These are phyloP conservation scores for Eilema caniola DNA, from an alignment of 2,888 invertebrate genomes.

Conservation along the genomic window DNA sequence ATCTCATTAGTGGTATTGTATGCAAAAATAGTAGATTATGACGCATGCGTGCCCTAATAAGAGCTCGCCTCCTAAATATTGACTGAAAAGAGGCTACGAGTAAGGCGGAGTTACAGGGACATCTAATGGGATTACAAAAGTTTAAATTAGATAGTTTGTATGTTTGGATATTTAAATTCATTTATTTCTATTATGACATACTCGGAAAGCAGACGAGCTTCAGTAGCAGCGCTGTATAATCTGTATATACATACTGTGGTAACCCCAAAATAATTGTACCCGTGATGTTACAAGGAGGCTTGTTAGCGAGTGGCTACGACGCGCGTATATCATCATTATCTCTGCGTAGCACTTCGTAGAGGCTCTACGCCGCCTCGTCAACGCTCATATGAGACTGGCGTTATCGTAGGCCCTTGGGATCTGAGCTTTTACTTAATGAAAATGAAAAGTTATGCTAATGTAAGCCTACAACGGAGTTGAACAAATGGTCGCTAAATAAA, in stretches of 20 bases:
- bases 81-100: too few relatives aligned
- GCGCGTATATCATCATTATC: constrained; percentile 25
- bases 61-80: not conserved
- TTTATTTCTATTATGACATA: not conserved
- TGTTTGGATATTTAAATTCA: not conserved
- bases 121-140: too few relatives aligned
- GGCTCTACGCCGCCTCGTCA: constrained; percentile 29
- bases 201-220: not conserved
- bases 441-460: constrained; percentile 21
- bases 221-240: not conserved
- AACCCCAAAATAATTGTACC: not conserved
- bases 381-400: constrained; percentile 14
- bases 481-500: not conserved
- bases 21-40: not conserved
- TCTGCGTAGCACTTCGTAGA: constrained; percentile 33
- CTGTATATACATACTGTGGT: not conserved
- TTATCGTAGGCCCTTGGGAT: constrained; percentile 27
- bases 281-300: constrained; percentile 14
- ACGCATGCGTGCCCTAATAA: not conserved
- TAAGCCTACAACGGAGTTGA: not conserved
- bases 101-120: too few relatives aligned
- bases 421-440: constrained; percentile 16
- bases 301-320: constrained; percentile 21
- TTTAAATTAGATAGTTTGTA: too few relatives aligned
- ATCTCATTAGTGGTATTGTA: not conserved